Evolutionary conservation across 2,113 vertebrate species (phyloP).

Genomic region (Rhadina sibilatrix): DNA sequence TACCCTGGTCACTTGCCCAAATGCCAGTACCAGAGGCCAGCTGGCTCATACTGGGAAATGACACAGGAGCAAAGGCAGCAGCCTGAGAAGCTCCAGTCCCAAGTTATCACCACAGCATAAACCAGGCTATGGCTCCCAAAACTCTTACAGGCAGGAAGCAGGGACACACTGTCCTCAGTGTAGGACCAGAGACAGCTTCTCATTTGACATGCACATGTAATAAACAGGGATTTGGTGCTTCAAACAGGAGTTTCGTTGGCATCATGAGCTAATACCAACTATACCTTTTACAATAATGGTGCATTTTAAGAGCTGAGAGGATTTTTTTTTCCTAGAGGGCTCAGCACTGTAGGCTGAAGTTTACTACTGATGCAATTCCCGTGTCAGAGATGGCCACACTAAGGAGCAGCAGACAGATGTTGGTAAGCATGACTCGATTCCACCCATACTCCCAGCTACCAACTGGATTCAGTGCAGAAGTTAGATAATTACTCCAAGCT

Average conservation of each 20-base stretch:
- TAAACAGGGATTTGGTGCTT: not conserved
- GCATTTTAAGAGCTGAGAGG: not conserved
- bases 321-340: not conserved
- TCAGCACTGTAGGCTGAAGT: not conserved
- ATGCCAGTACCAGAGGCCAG: not conserved
- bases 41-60: not conserved
- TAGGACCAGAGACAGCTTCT: not conserved
- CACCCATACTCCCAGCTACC: not conserved
- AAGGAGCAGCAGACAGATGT: not conserved
- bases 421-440: not conserved
- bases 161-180: not conserved
- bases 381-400: accelerated
- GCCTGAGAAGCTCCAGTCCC: not conserved
- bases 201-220: not conserved
- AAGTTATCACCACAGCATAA: not conserved
- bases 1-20: not conserved
- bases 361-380: not conserved
- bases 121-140: not conserved
- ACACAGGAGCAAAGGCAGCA: not conserved
- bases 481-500: not conserved
- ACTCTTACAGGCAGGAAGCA: not conserved
- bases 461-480: not conserved
- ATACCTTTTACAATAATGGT: not conserved
- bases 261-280: not conserved
- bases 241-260: not conserved